Evolutionary conservation across 2,113 vertebrate species (phyloP), one percentile per base, ranked within the genome.

Genomic region (Ginglymostoma cirratum): DNA sequence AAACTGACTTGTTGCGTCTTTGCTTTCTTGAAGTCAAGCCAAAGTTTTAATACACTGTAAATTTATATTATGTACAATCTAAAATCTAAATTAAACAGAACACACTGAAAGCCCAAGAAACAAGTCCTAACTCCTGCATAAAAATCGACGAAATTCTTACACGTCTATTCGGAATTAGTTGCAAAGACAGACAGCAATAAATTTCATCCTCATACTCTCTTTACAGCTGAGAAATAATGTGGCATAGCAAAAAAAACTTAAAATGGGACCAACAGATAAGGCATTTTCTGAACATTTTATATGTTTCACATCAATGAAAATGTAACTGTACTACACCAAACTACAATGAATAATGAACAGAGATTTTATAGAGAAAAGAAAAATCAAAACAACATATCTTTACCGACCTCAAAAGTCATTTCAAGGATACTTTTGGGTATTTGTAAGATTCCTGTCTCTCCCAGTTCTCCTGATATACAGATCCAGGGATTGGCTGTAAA

Each of bases 401-500:
- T 95, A 97, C 98, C 78, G 97, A 99, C 99, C 99, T 99, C 99
- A 96, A 99, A 99, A 19, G 99, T 99, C 97, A 99, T 99, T 97
- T 99, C 99, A 96, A 99, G 96, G 96, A 98, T 97, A 86, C 99
- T 99, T 97, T 98, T 99, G 96, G 99, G 99, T 96, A 99, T 97
- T 97, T 99, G 99, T 96, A 99, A 97, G 42, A 99, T 98, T 96
- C 99, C 99, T 5, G 99, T 99, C 97, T 99, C 99, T 34, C 99
- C 98, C 96, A 99, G 97, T 96, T 99, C 99, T 96, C 99, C 99
- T 0, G 99, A 99, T 86, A 99, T 99, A 97, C 99, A 99, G 96
- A 99, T 99, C 99, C 99, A 99, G 30, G 99, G 99, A 96, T 99
- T 99, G 96, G 99, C 99, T 14, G 99, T 99, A 97, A 99, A 99